phyloP scores from a whole-genome alignment of 2,888 invertebrate species.

The Pristionchus arcanus region DNA sequence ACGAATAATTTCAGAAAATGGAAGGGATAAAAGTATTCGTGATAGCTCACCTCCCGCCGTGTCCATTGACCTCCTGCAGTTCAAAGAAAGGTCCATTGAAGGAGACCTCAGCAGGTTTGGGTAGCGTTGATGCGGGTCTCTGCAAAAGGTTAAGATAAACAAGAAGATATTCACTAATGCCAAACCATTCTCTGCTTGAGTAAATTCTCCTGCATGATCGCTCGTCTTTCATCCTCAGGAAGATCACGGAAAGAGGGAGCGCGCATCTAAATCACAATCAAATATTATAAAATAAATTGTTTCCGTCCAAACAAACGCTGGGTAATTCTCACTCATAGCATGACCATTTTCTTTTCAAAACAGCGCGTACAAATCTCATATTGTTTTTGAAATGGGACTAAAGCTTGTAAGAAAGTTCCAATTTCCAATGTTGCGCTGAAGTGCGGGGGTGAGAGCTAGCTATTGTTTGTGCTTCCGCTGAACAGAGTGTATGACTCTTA shows the following conservation, averaged over 20 bases:
- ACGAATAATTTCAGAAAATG: background rate
- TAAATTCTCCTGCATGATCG: constrained; percentile 76
- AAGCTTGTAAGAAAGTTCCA: background rate
- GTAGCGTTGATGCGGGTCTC: constrained; percentile 60
- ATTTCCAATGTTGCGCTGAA: background rate
- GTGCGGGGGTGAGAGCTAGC: background rate
- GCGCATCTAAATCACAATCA: constrained; percentile 4
- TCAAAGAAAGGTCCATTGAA: constrained; percentile 79
- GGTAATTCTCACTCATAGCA: too few relatives aligned
- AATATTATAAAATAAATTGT: too few relatives aligned
- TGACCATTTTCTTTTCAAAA: too few relatives aligned
- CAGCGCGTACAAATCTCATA: background rate
- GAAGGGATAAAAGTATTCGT: background rate
- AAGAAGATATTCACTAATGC: background rate
- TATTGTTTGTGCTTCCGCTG: constrained; percentile 38
- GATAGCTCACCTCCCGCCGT: constrained; percentile 34
- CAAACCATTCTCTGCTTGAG: constrained; percentile 66
- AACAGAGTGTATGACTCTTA: background rate
- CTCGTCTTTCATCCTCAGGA: constrained; percentile 68
- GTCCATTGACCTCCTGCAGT: constrained; percentile 72
- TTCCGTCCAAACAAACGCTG: too few relatives aligned
- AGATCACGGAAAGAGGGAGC: constrained; percentile 62
- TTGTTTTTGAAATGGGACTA: background rate
- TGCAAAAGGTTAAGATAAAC: background rate
- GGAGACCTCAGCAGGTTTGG: constrained; percentile 60